phyloP scores from a whole-genome alignment of 2,113 vertebrate species.

The Sapayoa aenigma region DNA sequence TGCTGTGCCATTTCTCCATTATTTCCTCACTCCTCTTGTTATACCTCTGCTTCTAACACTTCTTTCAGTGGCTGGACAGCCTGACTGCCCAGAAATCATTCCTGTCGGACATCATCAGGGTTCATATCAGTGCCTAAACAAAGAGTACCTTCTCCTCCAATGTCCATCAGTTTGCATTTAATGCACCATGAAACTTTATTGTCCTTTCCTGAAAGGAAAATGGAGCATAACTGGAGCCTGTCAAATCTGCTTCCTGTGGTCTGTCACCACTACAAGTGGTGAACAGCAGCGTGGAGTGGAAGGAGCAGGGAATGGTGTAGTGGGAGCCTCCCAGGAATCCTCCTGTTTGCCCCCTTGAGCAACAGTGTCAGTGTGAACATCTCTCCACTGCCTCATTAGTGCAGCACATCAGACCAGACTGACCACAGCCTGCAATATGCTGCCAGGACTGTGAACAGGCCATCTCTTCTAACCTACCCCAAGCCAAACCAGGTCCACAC shows the following conservation, averaged over 20 bases:
- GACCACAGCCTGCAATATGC: neutral
- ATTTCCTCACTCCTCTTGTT: neutral
- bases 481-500: neutral
- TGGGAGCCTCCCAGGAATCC: neutral
- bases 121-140: neutral
- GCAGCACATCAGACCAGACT: fast-evolving
- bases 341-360: neutral
- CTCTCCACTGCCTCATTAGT: fast-evolving
- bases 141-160: neutral
- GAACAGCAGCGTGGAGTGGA: neutral
- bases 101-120: neutral
- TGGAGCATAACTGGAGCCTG: fast-evolving
- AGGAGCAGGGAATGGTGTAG: neutral
- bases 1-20: neutral
- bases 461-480: neutral
- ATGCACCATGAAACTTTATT: neutral
- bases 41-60: neutral
- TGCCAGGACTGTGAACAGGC: neutral
- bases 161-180: neutral
- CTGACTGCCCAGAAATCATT: neutral
- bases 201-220: neutral
- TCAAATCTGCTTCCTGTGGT: neutral
- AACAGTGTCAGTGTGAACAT: fast-evolving
- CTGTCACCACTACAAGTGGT: neutral
- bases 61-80: neutral